Base-by-base conservation (phyloP, 2,797 vertebrate genomes). In the Brachyalestes nurse region DNA sequence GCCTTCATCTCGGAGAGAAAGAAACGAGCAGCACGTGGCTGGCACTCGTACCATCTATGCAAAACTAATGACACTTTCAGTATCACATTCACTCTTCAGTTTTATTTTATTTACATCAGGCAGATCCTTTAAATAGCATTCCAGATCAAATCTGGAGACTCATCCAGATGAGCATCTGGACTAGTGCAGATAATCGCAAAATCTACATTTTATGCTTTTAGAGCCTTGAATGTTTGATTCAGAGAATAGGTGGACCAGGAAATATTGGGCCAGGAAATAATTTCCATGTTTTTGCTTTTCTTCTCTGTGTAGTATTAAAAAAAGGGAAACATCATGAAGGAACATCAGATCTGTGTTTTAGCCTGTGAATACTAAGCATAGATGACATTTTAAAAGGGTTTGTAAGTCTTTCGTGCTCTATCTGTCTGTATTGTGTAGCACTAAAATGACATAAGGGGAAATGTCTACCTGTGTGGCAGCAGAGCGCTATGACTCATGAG, bases 331-430 rank as follows among this genome's bases (percentile, higher is more conserved):
- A n/a, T 7, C 25, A 17, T 62, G 60, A 64, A 6, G 42, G 7
- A 55, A 23, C 1, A 0, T 72, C 70, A 12, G 25, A 9, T 72
- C 9, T 23, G 47, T 17, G 34, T 72, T n/a, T 61, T 45, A 19
- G 19, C 12, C 21, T 53, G 23, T 66, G 38, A 28, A 45, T 58
- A 12, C 8, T 66, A 58, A 66, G 23, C 45, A 25, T 57, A 0
- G 53, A 74, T 61, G 51, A 69, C 23, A 78, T 73, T 51, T 71
- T 2, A 25, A 45, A 17, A 60, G 16, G 38, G 65, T 60, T 64
- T 23, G 19, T 9, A 61, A 60, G 8, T 23, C 40, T 60, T 45
- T 47, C 10, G 47, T 75, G 51, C 21, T 61, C 47, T 40, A 25
- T 40, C 66, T 73, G 65, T 14, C 17, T 58, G 57, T 51, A 34